A percentile compares a stretch with the other conserved stretches of the same genome.
phyloP scores from a whole-genome alignment of 1,140 invertebrate genomes.

The Grapholita molesta region DNA sequence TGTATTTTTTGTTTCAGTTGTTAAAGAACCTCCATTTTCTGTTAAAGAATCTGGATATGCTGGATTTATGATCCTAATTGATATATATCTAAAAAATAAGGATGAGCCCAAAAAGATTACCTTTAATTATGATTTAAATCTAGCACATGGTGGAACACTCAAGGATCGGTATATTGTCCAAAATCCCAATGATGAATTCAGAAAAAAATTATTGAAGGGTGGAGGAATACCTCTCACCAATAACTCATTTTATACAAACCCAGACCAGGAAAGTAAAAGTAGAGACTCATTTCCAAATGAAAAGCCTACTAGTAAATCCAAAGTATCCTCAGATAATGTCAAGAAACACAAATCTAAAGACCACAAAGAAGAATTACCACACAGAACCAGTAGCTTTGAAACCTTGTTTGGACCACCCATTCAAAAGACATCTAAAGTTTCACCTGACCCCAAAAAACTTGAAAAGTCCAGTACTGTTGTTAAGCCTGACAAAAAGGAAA shows the following conservation, averaged over 20 bases:
- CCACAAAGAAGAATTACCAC: conserved; percentile 80
- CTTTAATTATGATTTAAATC: conserved; percentile 92
- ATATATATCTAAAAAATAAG: conserved; percentile 94
- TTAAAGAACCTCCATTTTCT: conserved; percentile 94
- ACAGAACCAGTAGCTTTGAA: conserved; percentile 83
- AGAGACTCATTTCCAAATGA: conserved; percentile 75
- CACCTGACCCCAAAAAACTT: conserved; percentile 82
- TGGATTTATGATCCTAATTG: conserved; percentile 93
- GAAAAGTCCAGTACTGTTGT: conserved; percentile 76
- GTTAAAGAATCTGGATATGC: conserved; percentile 97
- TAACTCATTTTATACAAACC: conserved; percentile 67
- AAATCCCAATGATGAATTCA: conserved; percentile 93
- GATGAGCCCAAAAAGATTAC: conserved; percentile 93
- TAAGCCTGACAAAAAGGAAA: conserved; percentile 82
- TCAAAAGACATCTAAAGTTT: conserved; percentile 82
- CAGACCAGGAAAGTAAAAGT: conserved; percentile 74
- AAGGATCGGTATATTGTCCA: conserved; percentile 86
- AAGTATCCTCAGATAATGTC: conserved; percentile 79
- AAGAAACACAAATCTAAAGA: conserved; percentile 85
- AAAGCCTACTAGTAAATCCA: conserved; percentile 82
- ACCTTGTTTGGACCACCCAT: conserved; percentile 90
- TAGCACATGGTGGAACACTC: conserved; percentile 87
- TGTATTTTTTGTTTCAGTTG: conserved; percentile 79
- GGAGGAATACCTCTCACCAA: conserved; percentile 82
- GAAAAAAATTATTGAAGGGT: conserved; percentile 90